A percentile compares a stretch with the other conserved stretches of the same genome.
Conservation (phyloP, 2,888 invertebrate genomes). For the Amphipoea oculea region DNA sequence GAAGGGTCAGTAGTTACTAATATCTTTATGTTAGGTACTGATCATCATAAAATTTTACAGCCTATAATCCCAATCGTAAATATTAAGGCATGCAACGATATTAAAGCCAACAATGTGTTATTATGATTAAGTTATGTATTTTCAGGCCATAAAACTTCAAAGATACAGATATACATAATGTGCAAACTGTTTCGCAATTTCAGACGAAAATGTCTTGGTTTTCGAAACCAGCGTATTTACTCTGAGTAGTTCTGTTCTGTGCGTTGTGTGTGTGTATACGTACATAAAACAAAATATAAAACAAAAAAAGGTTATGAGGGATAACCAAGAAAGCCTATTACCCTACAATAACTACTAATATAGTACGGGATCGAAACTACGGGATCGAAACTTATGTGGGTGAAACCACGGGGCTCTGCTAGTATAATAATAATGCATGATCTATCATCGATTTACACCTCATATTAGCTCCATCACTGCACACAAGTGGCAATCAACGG, state of each 20-base stretch:
- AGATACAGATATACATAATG: background rate
- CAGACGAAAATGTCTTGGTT: background rate
- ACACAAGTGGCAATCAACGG: background rate
- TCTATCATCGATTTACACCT: background rate
- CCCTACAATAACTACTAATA: too few species aligned
- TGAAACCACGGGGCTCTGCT: too few species aligned
- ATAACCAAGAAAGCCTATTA: too few species aligned
- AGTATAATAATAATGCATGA: background rate
- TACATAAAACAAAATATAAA: too few species aligned
- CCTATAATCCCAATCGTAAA: background rate
- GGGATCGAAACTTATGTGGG: too few species aligned
- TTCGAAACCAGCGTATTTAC: too few species aligned
- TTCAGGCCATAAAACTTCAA: background rate
- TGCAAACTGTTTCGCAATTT: background rate
- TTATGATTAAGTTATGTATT: background rate
- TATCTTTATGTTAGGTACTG: background rate
- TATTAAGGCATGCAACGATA: background rate
- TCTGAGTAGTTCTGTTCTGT: too few species aligned
- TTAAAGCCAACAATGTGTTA: background rate
- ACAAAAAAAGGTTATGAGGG: too few species aligned
- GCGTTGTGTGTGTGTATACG: too few species aligned
- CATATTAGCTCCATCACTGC: too few species aligned
- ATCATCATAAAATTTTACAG: conserved; percentile 1
- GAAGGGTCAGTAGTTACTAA: background rate
- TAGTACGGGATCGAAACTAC: too few species aligned